Conservation (phyloP, 2,888 invertebrate genomes). For the Glaucopsyche alexis region DNA sequence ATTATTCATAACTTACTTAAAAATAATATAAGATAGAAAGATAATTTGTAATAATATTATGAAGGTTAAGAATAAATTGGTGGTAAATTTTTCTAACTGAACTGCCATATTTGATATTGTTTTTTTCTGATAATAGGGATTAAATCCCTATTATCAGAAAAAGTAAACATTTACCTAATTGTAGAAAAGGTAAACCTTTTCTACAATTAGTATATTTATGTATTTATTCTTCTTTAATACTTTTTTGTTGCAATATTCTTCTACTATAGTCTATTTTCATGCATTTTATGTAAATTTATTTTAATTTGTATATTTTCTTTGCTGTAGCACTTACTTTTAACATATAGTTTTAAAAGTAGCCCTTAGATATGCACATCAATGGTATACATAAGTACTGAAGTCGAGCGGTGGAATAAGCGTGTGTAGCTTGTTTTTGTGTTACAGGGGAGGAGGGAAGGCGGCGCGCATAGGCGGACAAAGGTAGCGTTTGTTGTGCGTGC, state of each 20-base stretch:
- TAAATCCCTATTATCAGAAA: too few species aligned
- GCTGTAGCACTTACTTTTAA: slow-evolving; percentile 4
- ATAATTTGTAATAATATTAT: too few species aligned
- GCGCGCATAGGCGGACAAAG: slow-evolving; percentile 74
- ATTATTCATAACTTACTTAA: neutral
- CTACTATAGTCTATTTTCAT: neutral
- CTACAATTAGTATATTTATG: neutral
- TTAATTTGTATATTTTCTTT: neutral
- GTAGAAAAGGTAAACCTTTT: too few species aligned
- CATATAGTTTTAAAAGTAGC: slow-evolving; percentile 1
- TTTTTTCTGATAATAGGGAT: too few species aligned
- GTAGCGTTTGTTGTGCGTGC: slow-evolving; percentile 81
- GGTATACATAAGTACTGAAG: slow-evolving; percentile 34
- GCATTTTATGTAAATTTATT: neutral
- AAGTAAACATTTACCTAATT: too few species aligned
- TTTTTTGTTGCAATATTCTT: neutral
- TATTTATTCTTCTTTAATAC: neutral
- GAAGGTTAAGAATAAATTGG: too few species aligned
- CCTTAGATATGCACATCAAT: slow-evolving; percentile 2
- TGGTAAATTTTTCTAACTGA: too few species aligned
- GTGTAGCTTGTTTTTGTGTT: slow-evolving; percentile 79
- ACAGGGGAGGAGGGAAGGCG: slow-evolving; percentile 73
- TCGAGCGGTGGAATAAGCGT: slow-evolving; percentile 61
- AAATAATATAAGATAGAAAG: too few species aligned
- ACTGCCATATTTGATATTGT: too few species aligned